Base-by-base conservation (phyloP, 1,140 invertebrate species). In the Plectrocnemia conspersa region DNA sequence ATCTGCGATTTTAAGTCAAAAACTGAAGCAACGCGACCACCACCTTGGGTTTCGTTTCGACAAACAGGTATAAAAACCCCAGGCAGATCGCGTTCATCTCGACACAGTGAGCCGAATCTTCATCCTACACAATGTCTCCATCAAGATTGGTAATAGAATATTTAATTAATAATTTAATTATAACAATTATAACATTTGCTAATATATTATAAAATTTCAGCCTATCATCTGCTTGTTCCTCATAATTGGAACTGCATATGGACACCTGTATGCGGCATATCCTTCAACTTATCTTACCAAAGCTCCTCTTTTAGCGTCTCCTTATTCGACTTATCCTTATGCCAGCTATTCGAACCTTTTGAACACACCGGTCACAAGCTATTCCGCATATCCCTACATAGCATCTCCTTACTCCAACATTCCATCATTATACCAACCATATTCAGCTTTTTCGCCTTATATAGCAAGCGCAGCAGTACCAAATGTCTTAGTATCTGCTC, bases 361-460 rank as follows among this genome's bases (percentile, higher is more conserved):
- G 25, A n/a, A 24, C n/a, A 10, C 9, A 25, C 6, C 16, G 3
- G 29, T 47, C 21, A 29, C 52, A 9, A 40, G 24, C 5, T 7
- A 33, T 19, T 35, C 44, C 4, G 41, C 53, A 4, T 52, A 21
- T 27, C 54, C 59, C 4, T 54, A 53, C 25, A 48, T 60, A 3
- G 52, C 62, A 4, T 56, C 59, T 19, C 54, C 54, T 27, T 27
- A 27, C 23, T 29, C 27, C n/a, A 29, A n/a, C n/a, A 7, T 7
- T 29, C 27, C 27, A 29, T 29, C 27, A 29, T 6, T 29, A 6
- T 29, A 7, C 27, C 27, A 29, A n/a, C 27, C 27, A 7, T 29
- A 6, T 29, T n/a, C 27, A 29, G 27, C n/a, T 29, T 7, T 29
- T 29, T 29, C 27, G 27, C 27, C 27, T 7, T 29, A 7, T 29